Evolutionary conservation across 2,797 vertebrate genomes (phyloP).

Genomic region (Cirrhinus mrigala): DNA sequence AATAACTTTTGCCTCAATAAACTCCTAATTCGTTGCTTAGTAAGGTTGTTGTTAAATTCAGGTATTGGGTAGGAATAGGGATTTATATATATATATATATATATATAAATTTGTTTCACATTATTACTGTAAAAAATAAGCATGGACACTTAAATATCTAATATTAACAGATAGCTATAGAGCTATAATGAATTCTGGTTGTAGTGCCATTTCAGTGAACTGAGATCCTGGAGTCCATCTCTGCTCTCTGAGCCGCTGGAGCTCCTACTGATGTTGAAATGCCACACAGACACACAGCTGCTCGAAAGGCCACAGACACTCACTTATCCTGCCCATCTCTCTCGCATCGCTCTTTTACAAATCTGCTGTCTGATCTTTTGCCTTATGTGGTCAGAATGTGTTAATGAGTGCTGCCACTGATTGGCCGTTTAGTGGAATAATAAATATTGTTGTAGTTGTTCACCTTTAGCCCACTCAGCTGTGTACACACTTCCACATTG

Average conservation of each 20-base stretch:
- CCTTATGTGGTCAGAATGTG: background rate
- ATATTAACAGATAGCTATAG: no score
- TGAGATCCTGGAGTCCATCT: background rate
- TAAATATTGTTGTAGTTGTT: constrained; percentile 37
- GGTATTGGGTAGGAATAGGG: no score
- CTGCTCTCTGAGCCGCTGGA: background rate
- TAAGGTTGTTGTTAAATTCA: no score
- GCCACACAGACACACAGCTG: constrained; percentile 23
- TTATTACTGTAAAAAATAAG: no score
- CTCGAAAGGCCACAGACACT: background rate
- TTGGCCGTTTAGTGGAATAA: constrained; percentile 4
- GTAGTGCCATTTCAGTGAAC: background rate
- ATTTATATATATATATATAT: no score
- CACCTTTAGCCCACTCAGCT: constrained; percentile 56
- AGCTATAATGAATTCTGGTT: constrained; percentile 17
- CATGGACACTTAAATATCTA: no score
- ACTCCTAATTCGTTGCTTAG: no score
- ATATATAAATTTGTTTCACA: no score
- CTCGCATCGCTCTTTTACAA: background rate
- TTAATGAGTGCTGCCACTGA: constrained; percentile 4
- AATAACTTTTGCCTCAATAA: no score
- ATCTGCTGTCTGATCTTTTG: background rate
- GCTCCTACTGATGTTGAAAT: constrained; percentile 17
- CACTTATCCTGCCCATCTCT: background rate
- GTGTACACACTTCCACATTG: constrained; percentile 50